Evolutionary conservation across 1,140 invertebrate species (phyloP).

Genomic region (Aphidius ervi): DNA sequence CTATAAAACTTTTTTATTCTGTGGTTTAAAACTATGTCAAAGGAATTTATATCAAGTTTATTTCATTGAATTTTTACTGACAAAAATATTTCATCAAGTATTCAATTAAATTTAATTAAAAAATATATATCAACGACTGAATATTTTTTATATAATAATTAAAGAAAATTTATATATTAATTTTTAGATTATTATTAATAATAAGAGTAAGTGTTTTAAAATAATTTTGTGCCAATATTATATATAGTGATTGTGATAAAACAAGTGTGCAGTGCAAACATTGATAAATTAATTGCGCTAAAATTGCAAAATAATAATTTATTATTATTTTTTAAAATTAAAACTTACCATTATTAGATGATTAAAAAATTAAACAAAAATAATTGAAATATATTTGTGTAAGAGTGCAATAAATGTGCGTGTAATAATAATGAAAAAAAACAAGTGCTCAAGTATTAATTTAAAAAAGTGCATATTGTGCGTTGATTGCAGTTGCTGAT

Average conservation of each 20-base stretch:
- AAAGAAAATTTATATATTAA: no score
- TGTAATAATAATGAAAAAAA: not conserved
- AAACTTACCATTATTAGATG: no score
- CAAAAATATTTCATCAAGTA: conserved; percentile 13
- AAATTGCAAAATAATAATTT: no score
- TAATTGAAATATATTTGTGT: not conserved
- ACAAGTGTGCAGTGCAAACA: no score
- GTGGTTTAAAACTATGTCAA: conserved; percentile 4
- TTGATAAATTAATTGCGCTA: no score
- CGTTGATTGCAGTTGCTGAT: not conserved
- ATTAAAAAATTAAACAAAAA: not conserved
- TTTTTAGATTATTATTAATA: no score
- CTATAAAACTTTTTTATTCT: no score
- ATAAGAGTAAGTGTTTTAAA: no score
- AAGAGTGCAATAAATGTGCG: conserved; percentile 8
- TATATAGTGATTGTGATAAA: no score
- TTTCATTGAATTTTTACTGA: not conserved
- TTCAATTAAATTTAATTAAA: not conserved
- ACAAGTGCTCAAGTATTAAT: conserved; percentile 7
- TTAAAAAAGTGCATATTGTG: not conserved
- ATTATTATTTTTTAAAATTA: no score
- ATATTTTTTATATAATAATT: not conserved
- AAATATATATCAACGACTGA: not conserved
- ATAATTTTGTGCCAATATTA: no score
- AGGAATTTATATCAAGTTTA: not conserved